Evolutionary conservation across 2,888 invertebrate species (phyloP).

Genomic region (Eulithis prunata): DNA sequence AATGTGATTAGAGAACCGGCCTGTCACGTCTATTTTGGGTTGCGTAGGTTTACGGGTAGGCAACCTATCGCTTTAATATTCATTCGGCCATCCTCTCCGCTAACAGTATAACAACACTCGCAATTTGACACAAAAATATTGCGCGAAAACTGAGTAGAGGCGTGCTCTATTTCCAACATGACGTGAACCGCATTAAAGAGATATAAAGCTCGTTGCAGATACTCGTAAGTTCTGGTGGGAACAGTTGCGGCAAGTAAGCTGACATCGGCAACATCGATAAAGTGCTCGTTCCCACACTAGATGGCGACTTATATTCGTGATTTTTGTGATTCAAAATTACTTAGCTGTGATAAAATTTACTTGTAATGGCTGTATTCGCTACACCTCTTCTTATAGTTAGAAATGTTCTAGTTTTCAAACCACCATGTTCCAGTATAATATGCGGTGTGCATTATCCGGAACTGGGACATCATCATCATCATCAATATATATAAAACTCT

Average conservation of each 20-base stretch:
- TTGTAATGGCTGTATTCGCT: constrained; percentile 4
- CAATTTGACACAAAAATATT: constrained; percentile 36
- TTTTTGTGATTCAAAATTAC: constrained; percentile 17
- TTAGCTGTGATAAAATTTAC: constrained; percentile 28
- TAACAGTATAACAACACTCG: constrained; percentile 21
- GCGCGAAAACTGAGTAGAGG: constrained; percentile 28
- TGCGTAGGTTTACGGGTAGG: constrained; percentile 43
- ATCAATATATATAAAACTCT: too few species aligned
- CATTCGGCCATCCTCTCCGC: constrained; percentile 31
- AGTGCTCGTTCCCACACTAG: constrained; percentile 30
- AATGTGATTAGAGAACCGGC: constrained; percentile 60
- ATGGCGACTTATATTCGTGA: constrained; percentile 26
- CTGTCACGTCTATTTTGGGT: constrained; percentile 50
- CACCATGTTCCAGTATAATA: too few species aligned
- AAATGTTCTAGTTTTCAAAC: too few species aligned
- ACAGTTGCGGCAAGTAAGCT: constrained; percentile 34
- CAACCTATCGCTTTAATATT: constrained; percentile 45
- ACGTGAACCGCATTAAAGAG: constrained; percentile 36
- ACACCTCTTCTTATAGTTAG: too few species aligned
- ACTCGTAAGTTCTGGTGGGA: constrained; percentile 22
- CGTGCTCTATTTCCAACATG: constrained; percentile 33
- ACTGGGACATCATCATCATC: too few species aligned
- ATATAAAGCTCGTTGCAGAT: constrained; percentile 31
- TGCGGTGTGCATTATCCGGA: too few species aligned
- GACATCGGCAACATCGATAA: constrained; percentile 36